These are phyloP conservation scores for Drosophila eohydei DNA, from an alignment of 2,888 invertebrate genomes.

Conservation along the genomic window DNA sequence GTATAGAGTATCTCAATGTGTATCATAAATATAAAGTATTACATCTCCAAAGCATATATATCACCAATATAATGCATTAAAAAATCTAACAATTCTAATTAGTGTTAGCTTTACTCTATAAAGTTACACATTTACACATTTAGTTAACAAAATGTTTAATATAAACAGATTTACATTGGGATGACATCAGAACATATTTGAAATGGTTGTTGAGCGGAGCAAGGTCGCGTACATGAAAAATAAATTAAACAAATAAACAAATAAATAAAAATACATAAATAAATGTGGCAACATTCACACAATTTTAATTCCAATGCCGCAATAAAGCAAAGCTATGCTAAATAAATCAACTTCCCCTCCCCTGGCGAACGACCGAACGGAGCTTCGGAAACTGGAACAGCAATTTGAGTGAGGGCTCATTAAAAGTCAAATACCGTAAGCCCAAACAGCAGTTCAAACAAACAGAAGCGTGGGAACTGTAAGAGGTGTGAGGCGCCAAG, in stretches of 20 bases:
- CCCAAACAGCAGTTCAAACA: constrained; percentile 31
- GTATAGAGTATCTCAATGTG: too few relatives aligned
- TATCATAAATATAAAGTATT: too few relatives aligned
- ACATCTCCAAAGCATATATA: too few relatives aligned
- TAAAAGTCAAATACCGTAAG: constrained; percentile 47
- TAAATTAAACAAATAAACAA: constrained; percentile 13
- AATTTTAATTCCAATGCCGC: constrained; percentile 45
- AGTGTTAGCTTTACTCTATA: not conserved
- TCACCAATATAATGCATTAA: not conserved
- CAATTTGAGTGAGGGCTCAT: constrained; percentile 46
- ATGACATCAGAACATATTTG: constrained; percentile 45
- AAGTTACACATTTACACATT: not conserved
- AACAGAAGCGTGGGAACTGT: constrained; percentile 28
- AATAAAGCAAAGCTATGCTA: constrained; percentile 13
- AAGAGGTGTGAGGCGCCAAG: not conserved
- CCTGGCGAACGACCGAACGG: not conserved
- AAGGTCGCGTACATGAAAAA: constrained; percentile 27
- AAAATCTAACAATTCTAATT: not conserved
- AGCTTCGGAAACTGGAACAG: constrained; percentile 23
- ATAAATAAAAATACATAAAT: constrained; percentile 25
- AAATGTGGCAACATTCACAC: constrained; percentile 45
- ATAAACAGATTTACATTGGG: constrained; percentile 9
- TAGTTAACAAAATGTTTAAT: not conserved
- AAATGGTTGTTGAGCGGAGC: constrained; percentile 16
- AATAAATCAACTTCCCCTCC: constrained; percentile 38